phyloP scores from a whole-genome alignment of 2,888 invertebrate species.

The Teleiodes luculella region DNA sequence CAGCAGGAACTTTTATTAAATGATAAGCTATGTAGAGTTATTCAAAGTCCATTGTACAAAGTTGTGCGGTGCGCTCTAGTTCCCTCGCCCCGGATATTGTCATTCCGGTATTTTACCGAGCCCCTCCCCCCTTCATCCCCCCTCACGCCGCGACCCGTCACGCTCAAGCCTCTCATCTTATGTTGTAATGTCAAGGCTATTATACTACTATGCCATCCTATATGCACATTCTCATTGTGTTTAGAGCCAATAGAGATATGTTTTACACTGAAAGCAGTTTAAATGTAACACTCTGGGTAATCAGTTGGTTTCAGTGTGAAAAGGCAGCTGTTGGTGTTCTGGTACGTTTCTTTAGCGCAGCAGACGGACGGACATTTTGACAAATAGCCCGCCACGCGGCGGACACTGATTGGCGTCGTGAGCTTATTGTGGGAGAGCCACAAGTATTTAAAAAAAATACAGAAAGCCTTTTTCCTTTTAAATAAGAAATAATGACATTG shows the following conservation, averaged over 20 bases:
- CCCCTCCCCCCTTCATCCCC: background rate
- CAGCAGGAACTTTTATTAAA: background rate
- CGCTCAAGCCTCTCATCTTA: background rate
- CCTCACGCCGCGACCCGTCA: background rate
- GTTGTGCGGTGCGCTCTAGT: background rate
- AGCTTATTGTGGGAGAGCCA: background rate
- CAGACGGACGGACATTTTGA: background rate
- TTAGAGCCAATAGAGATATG: background rate
- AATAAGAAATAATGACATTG: no score
- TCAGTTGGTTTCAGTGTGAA: no score
- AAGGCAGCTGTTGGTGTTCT: no score
- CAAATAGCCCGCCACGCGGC: background rate
- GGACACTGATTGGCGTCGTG: background rate
- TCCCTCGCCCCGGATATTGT: slow-evolving; percentile 6
- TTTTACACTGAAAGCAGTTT: no score
- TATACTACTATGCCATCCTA: background rate
- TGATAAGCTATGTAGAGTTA: background rate
- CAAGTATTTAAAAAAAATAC: background rate
- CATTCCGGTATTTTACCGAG: slow-evolving; percentile 10
- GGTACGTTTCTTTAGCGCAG: no score
- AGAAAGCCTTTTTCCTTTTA: background rate
- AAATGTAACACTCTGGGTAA: no score
- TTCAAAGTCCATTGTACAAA: background rate
- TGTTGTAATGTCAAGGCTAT: background rate
- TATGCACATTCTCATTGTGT: background rate